phyloP scores from a whole-genome alignment of 2,113 vertebrate species.

The Macaca mulatta region DNA sequence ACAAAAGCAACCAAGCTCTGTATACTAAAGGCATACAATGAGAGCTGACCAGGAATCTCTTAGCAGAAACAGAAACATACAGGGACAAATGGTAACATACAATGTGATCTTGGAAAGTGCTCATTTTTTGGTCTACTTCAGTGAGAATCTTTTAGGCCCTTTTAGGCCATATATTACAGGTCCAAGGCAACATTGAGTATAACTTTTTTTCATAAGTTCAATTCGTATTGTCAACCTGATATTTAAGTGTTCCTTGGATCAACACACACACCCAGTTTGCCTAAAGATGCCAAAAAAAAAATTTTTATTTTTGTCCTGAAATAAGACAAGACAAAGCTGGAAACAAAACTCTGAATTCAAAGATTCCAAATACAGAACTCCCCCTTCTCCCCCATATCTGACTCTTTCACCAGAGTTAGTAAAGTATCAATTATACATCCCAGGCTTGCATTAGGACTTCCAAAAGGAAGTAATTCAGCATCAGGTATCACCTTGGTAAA shows the following conservation, averaged over 20 bases:
- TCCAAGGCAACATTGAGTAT: slow-evolving; percentile 28
- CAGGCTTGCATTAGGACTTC: not conserved
- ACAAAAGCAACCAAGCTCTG: not conserved
- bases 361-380: not conserved
- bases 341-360: not conserved
- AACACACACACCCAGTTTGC: not conserved
- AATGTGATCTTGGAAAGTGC: not conserved
- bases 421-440: not conserved
- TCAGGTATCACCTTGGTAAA: not conserved
- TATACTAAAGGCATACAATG: not conserved
- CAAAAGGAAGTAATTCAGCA: not conserved
- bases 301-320: too few relatives aligned
- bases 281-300: slow-evolving; percentile 1
- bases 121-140: slow-evolving; percentile 11
- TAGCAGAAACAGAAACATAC: not conserved
- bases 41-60: not conserved
- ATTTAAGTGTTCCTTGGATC: not conserved
- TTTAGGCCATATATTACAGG: not conserved
- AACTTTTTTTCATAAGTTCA: not conserved
- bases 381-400: not conserved
- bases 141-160: not conserved
- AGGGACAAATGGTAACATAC: not conserved
- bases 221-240: not conserved
- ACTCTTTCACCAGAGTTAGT: not conserved
- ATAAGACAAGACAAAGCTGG: not conserved